Base-by-base conservation (phyloP, 2,113 vertebrate species). In the Cyphomyrus plagiostoma region DNA sequence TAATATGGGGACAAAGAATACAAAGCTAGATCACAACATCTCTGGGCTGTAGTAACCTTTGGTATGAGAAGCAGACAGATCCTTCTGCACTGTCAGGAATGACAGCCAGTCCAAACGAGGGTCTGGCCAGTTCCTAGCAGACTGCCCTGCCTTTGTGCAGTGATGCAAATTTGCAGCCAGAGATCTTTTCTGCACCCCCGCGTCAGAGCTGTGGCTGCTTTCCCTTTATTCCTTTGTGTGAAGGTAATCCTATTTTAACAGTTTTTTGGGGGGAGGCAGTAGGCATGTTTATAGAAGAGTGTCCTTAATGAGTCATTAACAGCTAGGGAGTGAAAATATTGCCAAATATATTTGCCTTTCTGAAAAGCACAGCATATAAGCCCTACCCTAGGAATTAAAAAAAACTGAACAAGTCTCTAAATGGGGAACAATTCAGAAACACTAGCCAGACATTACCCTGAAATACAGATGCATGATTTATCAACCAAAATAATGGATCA, bases 181-280 rank as follows among this genome's bases (percentile, higher is more conserved):
- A 30, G 26, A 53, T 87, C n/a, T 30, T 87, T 56, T 86, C 49
- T 56, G n/a, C 26, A 35, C 48, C 50, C 30, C 46, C 2, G 13
- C 19, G 13, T 26, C 7, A 49, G 49, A 39, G 30, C 74, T 89
- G 49, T 39, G 26, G 11, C 66, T 77, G 66, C 46, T 70, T 80
- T 82, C 77, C 15, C 87, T 88, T 88, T 30, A 70, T 26, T 48
- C 62, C 70, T 89, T 89, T 89, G 49, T 89, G 49, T 56, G 49
- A 83, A 35, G 15, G 30, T 83, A 89, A 89, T 89, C 74, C 88
- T 53, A 56, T 83, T 83, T 82, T 15, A 52, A 30, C n/a, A 30
- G 83, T 49, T 86, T 80, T 89, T 56, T 52, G 19, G 70, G 26
- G 10, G 88, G 45, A 45, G 26, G n/a, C 6, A n/a, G 45, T 62